Evolutionary conservation across 2,797 vertebrate genomes (phyloP).

Genomic region (Hozukius guyotensis): DNA sequence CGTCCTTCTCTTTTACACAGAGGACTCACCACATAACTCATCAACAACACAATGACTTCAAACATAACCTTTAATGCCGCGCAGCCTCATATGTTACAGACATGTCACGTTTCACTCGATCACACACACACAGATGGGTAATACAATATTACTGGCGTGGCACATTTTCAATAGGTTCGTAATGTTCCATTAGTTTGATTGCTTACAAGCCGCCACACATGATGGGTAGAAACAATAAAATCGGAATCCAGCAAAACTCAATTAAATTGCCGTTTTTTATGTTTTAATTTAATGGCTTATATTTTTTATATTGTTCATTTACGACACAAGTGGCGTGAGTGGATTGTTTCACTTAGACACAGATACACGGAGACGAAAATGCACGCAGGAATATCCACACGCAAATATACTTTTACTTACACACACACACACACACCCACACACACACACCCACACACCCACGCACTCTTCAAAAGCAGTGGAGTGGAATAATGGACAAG

Average conservation of each 20-base stretch:
- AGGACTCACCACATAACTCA: constrained; percentile 1
- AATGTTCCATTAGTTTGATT: constrained; percentile 85
- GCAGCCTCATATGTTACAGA: constrained; percentile 33
- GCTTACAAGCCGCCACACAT: constrained; percentile 68
- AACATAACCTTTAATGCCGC: constrained; percentile 41
- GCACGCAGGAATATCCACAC: constrained; percentile 22
- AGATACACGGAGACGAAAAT: constrained; percentile 33
- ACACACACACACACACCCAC: not conserved
- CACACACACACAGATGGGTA: constrained; percentile 64
- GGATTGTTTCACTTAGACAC: constrained; percentile 44
- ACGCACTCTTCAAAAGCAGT: constrained; percentile 61
- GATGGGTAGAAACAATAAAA: constrained; percentile 71
- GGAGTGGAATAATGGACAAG: constrained; percentile 81
- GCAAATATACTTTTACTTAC: constrained; percentile 18
- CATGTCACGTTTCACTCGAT: constrained; percentile 50
- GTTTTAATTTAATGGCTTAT: constrained; percentile 70
- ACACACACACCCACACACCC: constrained; percentile 6
- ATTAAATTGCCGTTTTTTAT: constrained; percentile 77
- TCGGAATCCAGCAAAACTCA: constrained; percentile 61
- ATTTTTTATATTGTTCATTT: constrained; percentile 70
- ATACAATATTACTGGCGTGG: constrained; percentile 49
- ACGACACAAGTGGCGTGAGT: constrained; percentile 40
- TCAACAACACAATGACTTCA: constrained; percentile 37
- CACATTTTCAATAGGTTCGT: constrained; percentile 74
- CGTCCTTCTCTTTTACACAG: not conserved